phyloP scores from a whole-genome alignment of 2,113 vertebrate genomes.

The Cebus imitator region DNA sequence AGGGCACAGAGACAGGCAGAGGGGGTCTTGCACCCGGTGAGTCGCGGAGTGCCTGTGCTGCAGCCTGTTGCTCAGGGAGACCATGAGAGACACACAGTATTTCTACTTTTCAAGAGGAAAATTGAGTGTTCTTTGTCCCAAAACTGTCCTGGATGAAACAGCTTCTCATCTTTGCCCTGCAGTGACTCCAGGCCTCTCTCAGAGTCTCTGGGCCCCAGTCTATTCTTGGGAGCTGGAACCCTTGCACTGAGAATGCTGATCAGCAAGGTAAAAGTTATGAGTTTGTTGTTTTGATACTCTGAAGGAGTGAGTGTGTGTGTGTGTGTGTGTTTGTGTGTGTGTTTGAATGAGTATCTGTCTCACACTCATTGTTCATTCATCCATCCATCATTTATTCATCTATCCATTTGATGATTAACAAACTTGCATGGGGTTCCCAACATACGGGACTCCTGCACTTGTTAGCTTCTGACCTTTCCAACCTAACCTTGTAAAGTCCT shows the following conservation, averaged over 20 bases:
- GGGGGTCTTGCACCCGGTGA: background rate
- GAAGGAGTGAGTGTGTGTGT: background rate
- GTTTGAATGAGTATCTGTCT: background rate
- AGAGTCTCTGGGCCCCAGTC: background rate
- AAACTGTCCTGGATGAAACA: no score
- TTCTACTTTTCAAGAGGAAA: no score
- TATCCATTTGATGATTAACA: background rate
- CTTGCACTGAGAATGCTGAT: accelerated
- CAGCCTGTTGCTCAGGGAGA: background rate
- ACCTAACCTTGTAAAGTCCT: background rate
- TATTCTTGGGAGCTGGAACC: background rate
- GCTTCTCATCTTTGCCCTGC: background rate
- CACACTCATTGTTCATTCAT: background rate
- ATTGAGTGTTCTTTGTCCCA: background rate
- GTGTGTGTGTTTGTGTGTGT: background rate
- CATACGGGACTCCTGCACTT: background rate
- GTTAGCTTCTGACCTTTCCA: background rate
- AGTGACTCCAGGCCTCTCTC: background rate
- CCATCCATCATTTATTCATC: background rate
- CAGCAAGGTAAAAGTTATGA: no score
- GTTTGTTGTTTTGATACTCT: background rate
- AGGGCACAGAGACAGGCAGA: background rate
- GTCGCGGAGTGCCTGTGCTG: background rate
- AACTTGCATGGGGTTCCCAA: background rate
- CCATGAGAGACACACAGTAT: background rate